These are phyloP conservation scores for Sphyrna mokarran DNA, from an alignment of 2,113 vertebrate genomes.

Conservation along the genomic window DNA sequence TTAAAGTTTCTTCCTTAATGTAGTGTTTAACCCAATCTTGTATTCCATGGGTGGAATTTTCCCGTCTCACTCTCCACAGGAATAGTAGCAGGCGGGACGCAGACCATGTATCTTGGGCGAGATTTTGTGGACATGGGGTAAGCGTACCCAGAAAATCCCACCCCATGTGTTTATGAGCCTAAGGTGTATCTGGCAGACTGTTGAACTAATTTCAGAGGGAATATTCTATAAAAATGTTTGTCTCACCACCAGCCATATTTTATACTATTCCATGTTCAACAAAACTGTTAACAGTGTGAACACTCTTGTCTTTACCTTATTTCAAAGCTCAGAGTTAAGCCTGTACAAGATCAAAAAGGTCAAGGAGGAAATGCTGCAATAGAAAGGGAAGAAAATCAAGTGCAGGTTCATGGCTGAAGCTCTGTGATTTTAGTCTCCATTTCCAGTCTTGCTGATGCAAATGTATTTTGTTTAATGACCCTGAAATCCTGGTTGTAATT, in stretches of 20 bases:
- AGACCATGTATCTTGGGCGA: too few relatives aligned
- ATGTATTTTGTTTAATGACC: constrained; percentile 84
- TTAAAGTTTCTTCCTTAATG: not conserved
- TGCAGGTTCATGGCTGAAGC: not conserved
- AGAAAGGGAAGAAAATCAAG: constrained; percentile 21
- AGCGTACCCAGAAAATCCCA: too few relatives aligned
- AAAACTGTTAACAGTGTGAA: not conserved
- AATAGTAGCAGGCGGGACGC: too few relatives aligned
- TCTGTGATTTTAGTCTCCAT: constrained; percentile 37
- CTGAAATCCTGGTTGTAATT: constrained; percentile 85
- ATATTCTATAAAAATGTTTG: not conserved
- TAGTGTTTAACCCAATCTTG: not conserved
- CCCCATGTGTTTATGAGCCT: not conserved
- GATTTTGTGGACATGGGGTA: too few relatives aligned
- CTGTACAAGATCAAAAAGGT: constrained; percentile 21
- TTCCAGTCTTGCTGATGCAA: constrained; percentile 75
- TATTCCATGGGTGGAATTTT: not conserved
- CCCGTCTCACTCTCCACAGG: too few relatives aligned
- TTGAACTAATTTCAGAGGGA: not conserved
- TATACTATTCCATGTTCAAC: not conserved
- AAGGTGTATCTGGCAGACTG: not conserved
- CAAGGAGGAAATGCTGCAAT: constrained; percentile 25
- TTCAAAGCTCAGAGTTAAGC: not conserved
- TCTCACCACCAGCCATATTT: not conserved
- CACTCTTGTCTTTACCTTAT: not conserved